Evolutionary conservation across 2,888 invertebrate species (phyloP), one percentile per base, ranked within the genome.

Genomic region (Pachliopta kotzebuea): DNA sequence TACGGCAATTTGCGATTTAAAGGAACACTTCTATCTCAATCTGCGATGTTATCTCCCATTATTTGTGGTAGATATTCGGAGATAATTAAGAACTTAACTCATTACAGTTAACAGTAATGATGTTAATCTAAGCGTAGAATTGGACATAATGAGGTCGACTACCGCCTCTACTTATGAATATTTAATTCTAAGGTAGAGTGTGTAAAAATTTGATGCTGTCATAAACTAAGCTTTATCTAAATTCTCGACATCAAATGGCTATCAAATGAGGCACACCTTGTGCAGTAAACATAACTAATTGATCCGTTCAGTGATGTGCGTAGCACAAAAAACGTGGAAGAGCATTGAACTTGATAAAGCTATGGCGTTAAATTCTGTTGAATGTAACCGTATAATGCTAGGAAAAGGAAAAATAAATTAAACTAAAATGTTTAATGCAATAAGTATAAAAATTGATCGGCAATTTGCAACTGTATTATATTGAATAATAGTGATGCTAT

Each of bases 1-100:
- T 86, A 84, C 84, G 86, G 71, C 80, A 87, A 90, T 90, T 90
- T 88, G 87, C 84, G 81, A 83, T 83, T 79, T 76, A 74, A 74
- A 79, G 79, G 81, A 77, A 72, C 29, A 52, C 77, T 71, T 79
- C 72, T 81, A 78, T 79, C 75, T 71, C 64, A 68, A 63, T 69
- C 69, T 71, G 64, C 60, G 74, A 76, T 74, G 66, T 70, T 76
- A 78, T 81, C 79, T 75, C 26, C 26, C 70, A 67, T 75, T 80
- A 74, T 79, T 75, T 74, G 76, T 76, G 72, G 78, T 75, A 72
- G 72, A 65, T 62, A 58, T 73, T 67, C 67, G 62, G 70, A 76
- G 70, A 79, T 84, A 86, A 90, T 86, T 86, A 83, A 85, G 83
- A 74, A 74, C 78, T 83, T 79, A 75, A 77, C 77, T 83, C 79